These are phyloP conservation scores for Aquatica leii DNA, from an alignment of 2,888 invertebrate genomes.

Conservation along the genomic window DNA sequence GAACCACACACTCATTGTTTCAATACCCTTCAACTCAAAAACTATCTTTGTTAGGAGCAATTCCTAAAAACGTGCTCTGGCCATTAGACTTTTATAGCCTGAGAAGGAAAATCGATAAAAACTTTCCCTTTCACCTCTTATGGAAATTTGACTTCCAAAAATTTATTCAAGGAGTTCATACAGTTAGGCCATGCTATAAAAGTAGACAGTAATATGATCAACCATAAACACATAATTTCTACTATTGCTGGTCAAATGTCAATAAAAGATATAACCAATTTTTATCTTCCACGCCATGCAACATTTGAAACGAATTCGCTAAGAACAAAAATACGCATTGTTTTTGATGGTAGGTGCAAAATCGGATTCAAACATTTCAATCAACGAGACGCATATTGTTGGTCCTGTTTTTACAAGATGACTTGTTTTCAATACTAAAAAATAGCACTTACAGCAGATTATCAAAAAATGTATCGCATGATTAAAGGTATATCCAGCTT, in stretches of 20 bases:
- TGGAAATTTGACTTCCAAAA: slow-evolving; percentile 22
- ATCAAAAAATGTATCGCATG: slow-evolving; percentile 2
- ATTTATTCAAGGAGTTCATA: slow-evolving; percentile 41
- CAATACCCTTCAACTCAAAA: slow-evolving; percentile 22
- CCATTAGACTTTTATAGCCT: slow-evolving; percentile 15
- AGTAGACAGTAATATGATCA: background rate
- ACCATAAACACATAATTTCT: background rate
- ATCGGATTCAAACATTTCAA: background rate
- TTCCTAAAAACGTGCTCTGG: slow-evolving; percentile 18
- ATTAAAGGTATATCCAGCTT: background rate
- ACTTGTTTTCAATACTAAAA: background rate
- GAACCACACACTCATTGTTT: slow-evolving; percentile 19
- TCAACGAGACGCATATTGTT: background rate
- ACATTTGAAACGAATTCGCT: background rate
- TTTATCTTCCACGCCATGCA: background rate
- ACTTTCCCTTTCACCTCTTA: slow-evolving; percentile 1
- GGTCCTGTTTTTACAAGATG: background rate
- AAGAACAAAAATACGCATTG: background rate
- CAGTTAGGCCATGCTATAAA: slow-evolving; percentile 42
- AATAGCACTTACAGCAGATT: background rate
- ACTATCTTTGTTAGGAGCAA: slow-evolving; percentile 18
- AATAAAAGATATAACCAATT: too few relatives aligned
- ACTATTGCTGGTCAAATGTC: too few relatives aligned
- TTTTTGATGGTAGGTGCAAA: background rate
- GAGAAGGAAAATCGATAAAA: slow-evolving; percentile 28